phyloP scores from a whole-genome alignment of 2,888 invertebrate species.

The Timandra comae region DNA sequence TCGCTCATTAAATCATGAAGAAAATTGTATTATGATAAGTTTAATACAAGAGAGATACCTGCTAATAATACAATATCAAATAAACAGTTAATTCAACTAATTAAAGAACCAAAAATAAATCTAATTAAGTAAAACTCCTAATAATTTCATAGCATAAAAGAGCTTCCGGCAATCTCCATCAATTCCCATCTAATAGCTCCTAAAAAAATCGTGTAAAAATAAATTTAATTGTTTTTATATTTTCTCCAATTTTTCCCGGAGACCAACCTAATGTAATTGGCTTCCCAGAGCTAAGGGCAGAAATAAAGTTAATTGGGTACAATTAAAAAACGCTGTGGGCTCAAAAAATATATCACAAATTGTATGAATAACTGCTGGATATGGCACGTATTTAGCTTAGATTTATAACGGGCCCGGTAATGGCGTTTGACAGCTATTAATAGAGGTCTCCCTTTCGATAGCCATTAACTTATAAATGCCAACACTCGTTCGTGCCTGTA shows the following conservation, averaged over 20 bases:
- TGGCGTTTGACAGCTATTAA: conserved; percentile 23
- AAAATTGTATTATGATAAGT: too few relatives aligned
- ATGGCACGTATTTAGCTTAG: conserved; percentile 17
- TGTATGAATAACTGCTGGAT: conserved; percentile 31
- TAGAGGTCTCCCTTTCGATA: conserved; percentile 14
- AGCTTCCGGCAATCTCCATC: conserved; percentile 15
- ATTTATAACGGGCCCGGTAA: conserved; percentile 15
- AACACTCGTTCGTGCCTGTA: too few relatives aligned
- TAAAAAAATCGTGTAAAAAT: conserved; percentile 19
- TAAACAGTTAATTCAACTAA: background rate
- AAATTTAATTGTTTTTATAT: conserved; percentile 37
- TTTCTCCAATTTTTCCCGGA: conserved; percentile 30
- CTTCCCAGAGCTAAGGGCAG: conserved; percentile 38
- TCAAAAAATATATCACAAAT: conserved; percentile 39
- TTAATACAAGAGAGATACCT: too few relatives aligned
- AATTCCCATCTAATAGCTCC: conserved; percentile 17
- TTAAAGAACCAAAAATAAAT: background rate
- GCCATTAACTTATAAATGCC: conserved; percentile 3
- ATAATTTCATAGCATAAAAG: conserved; percentile 6
- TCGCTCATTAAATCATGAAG: too few relatives aligned
- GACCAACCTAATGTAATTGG: conserved; percentile 48
- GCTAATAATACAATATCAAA: too few relatives aligned
- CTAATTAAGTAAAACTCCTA: background rate
- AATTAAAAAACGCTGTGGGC: conserved; percentile 53
- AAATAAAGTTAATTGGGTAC: conserved; percentile 58